Conservation (phyloP, 2,797 vertebrate genomes). For the Coregonus suidteri region DNA sequence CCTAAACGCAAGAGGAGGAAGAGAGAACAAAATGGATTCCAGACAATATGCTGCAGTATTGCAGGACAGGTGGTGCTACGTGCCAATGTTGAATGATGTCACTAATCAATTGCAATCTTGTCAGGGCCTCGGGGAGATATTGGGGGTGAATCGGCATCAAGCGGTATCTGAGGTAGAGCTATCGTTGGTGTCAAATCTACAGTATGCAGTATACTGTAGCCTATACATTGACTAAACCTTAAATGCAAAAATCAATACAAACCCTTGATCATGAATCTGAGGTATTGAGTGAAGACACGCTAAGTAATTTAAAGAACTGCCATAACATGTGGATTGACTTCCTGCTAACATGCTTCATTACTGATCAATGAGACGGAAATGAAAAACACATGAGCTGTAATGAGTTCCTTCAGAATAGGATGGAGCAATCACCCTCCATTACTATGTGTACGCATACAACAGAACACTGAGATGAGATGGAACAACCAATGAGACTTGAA, state of each 20-base stretch:
- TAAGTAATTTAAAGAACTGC: neutral
- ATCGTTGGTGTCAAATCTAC: too few species aligned
- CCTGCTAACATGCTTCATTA: neutral
- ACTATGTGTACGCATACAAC: neutral
- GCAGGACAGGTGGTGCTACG: neutral
- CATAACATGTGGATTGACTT: neutral
- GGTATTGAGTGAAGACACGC: neutral
- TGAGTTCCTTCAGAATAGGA: neutral
- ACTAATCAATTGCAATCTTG: conserved; percentile 16
- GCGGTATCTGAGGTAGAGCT: too few species aligned
- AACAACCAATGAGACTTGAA: neutral
- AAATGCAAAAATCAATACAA: neutral
- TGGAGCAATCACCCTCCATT: neutral
- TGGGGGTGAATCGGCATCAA: neutral
- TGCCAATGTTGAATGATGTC: neutral
- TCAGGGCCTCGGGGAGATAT: neutral
- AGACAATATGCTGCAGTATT: neutral
- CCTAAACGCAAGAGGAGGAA: conserved; percentile 19
- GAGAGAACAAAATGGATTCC: conserved; percentile 12
- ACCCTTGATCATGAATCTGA: neutral
- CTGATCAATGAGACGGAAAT: neutral
- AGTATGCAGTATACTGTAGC: too few species aligned
- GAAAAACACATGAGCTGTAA: neutral
- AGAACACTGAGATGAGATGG: neutral
- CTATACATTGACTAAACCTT: neutral